Evolutionary conservation across 2,888 invertebrate species (phyloP).

Genomic region (Pterobdella sp.): DNA sequence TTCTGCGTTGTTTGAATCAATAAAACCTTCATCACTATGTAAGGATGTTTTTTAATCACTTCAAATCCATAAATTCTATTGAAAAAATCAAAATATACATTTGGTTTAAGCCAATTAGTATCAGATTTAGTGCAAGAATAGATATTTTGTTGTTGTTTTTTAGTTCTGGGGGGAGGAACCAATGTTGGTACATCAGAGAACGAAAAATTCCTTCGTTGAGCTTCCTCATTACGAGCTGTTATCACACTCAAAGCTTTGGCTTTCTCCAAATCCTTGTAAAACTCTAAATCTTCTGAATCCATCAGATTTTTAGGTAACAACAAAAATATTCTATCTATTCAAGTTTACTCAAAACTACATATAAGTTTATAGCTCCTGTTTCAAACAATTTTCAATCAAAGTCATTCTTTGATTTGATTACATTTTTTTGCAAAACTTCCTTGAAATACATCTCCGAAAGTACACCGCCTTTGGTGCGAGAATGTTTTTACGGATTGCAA

Average conservation of each 20-base stretch:
- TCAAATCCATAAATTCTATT: neutral
- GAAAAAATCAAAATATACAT: neutral
- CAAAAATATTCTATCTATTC: too few relatives aligned
- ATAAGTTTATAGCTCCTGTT: too few relatives aligned
- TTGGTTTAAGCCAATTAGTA: neutral
- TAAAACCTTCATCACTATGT: neutral
- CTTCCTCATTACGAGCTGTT: conserved; percentile 24
- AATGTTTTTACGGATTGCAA: too few relatives aligned
- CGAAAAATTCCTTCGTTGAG: neutral
- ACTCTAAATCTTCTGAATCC: conserved; percentile 14
- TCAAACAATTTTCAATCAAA: too few relatives aligned
- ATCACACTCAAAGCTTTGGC: conserved; percentile 23
- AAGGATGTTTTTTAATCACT: neutral
- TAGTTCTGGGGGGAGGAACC: conserved; percentile 12
- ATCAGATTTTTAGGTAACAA: too few relatives aligned
- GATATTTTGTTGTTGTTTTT: neutral
- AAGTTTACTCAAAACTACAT: too few relatives aligned
- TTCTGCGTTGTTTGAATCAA: neutral
- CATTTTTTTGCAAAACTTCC: too few relatives aligned
- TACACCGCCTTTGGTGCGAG: too few relatives aligned
- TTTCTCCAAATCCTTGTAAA: conserved; percentile 10
- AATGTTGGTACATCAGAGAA: conserved; percentile 1
- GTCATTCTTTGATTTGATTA: too few relatives aligned
- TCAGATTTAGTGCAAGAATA: neutral
- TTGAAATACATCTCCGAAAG: too few relatives aligned